Evolutionary conservation across 2,888 invertebrate species (phyloP).

Genomic region (Agrochola lychnidis): DNA sequence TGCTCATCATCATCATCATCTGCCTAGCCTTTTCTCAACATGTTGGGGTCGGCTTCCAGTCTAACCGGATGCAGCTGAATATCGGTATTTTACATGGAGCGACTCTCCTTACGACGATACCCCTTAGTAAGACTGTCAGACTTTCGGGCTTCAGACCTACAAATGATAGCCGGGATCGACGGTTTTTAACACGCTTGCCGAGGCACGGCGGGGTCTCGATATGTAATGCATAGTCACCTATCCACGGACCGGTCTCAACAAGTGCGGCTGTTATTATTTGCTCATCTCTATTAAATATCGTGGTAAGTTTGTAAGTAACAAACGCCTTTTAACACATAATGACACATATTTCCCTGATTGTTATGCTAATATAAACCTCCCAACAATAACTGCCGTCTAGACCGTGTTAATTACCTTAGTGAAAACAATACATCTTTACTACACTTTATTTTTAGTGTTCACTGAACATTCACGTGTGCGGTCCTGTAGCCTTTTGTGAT

Average conservation of each 20-base stretch:
- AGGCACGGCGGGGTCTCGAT: not conserved
- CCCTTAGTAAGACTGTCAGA: not conserved
- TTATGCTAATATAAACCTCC: conserved; percentile 8
- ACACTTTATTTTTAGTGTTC: not conserved
- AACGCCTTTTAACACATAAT: not conserved
- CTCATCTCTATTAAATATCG: not conserved
- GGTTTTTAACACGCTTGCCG: not conserved
- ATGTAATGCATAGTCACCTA: not conserved
- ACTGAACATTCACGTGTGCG: not conserved
- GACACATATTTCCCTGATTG: not conserved
- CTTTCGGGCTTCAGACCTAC: not conserved
- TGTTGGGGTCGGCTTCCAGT: not conserved
- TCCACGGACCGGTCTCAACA: not conserved
- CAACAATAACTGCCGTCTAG: conserved; percentile 21
- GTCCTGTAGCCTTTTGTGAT: not conserved
- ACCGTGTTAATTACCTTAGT: conserved; percentile 14
- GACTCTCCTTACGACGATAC: too few species aligned
- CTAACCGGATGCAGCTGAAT: not conserved
- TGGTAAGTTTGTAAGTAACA: not conserved
- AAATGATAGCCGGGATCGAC: not conserved
- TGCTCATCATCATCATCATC: not conserved
- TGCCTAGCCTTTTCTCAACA: too few species aligned
- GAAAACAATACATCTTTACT: conserved; percentile 10
- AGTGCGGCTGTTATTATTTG: not conserved
- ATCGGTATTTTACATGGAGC: too few species aligned